phyloP scores from a whole-genome alignment of 2,113 vertebrate genomes.

The Lasiurus cinereus region DNA sequence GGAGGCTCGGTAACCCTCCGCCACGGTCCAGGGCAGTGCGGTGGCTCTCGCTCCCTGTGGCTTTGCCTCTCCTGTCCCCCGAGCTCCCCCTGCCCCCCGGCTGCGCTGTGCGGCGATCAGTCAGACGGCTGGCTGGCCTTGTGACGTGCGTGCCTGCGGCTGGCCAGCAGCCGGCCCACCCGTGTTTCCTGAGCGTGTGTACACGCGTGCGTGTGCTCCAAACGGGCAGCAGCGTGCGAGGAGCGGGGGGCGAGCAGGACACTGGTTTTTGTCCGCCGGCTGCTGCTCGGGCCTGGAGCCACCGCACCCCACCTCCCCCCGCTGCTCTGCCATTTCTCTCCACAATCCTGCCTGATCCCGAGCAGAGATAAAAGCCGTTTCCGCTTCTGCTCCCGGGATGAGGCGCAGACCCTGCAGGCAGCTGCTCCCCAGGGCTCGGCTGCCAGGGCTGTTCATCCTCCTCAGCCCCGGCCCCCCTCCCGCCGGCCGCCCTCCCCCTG shows the following conservation, averaged over 20 bases:
- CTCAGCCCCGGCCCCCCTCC: background rate
- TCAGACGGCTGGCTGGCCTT: background rate
- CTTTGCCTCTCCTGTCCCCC: background rate
- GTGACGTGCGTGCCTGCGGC: slow-evolving; percentile 42
- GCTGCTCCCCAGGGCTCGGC: slow-evolving; percentile 46
- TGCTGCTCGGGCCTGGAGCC: slow-evolving; percentile 64
- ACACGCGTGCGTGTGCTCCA: background rate
- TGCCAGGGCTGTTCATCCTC: slow-evolving; percentile 68
- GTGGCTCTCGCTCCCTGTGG: background rate
- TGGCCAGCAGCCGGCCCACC: background rate
- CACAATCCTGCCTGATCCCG: slow-evolving; percentile 48
- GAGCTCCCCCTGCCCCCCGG: background rate
- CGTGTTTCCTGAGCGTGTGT: background rate
- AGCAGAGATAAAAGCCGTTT: slow-evolving; percentile 75
- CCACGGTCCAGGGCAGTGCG: background rate
- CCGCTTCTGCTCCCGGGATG: slow-evolving; percentile 59
- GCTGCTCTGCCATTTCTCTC: slow-evolving; percentile 67
- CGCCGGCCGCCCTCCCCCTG: background rate
- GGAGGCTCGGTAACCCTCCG: background rate
- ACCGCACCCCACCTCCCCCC: background rate
- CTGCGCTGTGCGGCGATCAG: background rate
- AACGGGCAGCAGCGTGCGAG: background rate
- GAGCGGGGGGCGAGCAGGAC: background rate
- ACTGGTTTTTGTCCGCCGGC: slow-evolving; percentile 69
- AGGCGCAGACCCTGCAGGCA: slow-evolving; percentile 76